These are phyloP conservation scores for Xanthorhoe designata DNA, from an alignment of 2,888 invertebrate species.

Conservation along the genomic window DNA sequence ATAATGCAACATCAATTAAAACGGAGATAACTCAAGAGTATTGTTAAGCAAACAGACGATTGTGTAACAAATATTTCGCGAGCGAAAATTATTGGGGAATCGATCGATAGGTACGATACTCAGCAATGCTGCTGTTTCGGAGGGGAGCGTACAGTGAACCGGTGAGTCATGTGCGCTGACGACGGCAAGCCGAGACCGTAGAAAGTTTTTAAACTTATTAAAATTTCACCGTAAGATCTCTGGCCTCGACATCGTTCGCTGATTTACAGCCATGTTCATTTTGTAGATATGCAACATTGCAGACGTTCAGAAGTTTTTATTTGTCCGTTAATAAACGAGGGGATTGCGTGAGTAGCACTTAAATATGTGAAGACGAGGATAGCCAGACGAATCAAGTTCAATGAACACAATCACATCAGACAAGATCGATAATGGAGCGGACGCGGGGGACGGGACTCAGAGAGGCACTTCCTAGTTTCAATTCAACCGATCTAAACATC, in stretches of 20 bases:
- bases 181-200: conserved; percentile 59
- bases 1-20: conserved; percentile 24
- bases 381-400: conserved; percentile 37
- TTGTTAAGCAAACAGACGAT: conserved; percentile 50
- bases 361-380: conserved; percentile 14
- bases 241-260: conserved; percentile 56
- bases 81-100: conserved; percentile 49
- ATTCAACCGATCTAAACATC: not conserved
- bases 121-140: conserved; percentile 48
- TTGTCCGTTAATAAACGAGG: conserved; percentile 12
- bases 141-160: conserved; percentile 67
- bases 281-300: conserved; percentile 19
- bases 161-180: conserved; percentile 57
- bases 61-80: conserved; percentile 48
- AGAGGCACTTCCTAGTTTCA: conserved; percentile 26
- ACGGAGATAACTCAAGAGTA: conserved; percentile 17
- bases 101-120: conserved; percentile 49
- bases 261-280: conserved; percentile 52
- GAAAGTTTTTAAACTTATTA: conserved; percentile 79
- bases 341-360: conserved; percentile 16
- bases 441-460: conserved; percentile 28
- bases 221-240: conserved; percentile 80
- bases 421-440: conserved; percentile 41
- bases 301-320: conserved; percentile 1
- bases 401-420: conserved; percentile 43